A percentile compares a stretch with the other conserved stretches of the same genome.
Evolutionary conservation across 2,113 vertebrate genomes (phyloP).

Genomic region (Cyanoderma ruficeps): DNA sequence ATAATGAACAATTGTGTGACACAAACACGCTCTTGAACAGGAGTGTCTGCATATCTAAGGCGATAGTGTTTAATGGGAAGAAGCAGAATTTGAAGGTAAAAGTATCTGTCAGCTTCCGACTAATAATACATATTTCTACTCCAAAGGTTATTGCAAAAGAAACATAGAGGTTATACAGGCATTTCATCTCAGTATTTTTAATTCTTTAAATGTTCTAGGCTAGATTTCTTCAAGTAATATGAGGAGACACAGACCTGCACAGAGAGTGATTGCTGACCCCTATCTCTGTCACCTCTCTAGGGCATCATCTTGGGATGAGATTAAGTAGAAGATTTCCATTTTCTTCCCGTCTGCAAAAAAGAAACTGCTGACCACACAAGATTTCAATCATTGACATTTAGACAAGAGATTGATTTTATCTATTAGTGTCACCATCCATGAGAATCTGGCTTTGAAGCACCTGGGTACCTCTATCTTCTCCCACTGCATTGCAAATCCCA

Average conservation of each 20-base stretch:
- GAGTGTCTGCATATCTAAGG: neutral
- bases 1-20: neutral
- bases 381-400: neutral
- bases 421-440: neutral
- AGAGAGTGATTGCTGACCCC: neutral
- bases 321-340: neutral
- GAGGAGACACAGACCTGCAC: neutral
- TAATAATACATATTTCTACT: neutral
- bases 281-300: neutral
- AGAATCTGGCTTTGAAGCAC: neutral
- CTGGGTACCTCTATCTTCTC: neutral
- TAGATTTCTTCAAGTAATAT: neutral
- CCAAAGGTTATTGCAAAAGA: neutral
- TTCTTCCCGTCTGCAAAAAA: neutral
- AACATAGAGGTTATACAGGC: neutral
- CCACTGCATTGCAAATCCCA: neutral
- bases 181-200: neutral
- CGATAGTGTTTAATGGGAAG: neutral
- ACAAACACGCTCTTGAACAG: fast-evolving
- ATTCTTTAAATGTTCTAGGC: neutral
- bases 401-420: neutral
- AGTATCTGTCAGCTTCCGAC: neutral
- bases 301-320: neutral
- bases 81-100: neutral
- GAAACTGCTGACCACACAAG: neutral